These are phyloP conservation scores for Heteromyza rotundicornis DNA, from an alignment of 2,888 invertebrate genomes.

Conservation along the genomic window DNA sequence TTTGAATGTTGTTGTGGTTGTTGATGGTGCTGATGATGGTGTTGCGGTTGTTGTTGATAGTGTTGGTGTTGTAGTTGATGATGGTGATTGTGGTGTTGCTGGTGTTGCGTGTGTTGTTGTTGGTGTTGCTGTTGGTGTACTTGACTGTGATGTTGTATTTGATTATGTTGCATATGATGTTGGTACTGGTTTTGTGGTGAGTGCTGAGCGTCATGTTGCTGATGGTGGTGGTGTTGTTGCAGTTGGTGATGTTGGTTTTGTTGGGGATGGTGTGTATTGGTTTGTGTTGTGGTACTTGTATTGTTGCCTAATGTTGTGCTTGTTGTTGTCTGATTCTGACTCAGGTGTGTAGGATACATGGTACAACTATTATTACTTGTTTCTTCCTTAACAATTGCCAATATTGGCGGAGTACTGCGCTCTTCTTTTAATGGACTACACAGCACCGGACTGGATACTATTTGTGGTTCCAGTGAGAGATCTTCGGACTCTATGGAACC, in stretches of 20 bases:
- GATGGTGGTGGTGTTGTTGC: constrained; percentile 49
- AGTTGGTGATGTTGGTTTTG: constrained; percentile 44
- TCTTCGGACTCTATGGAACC: constrained; percentile 83
- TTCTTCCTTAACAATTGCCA: constrained; percentile 73
- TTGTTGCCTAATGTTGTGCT: constrained; percentile 45
- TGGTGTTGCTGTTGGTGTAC: constrained; percentile 42
- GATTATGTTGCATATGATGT: constrained; percentile 39
- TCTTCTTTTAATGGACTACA: constrained; percentile 72
- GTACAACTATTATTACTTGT: constrained; percentile 73
- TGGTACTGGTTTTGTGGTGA: constrained; percentile 45
- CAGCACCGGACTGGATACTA: constrained; percentile 62
- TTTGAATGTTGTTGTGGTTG: constrained; percentile 63
- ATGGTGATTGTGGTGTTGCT: constrained; percentile 50
- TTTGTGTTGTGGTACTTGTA: constrained; percentile 44
- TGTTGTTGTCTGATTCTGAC: constrained; percentile 43
- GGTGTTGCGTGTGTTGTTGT: constrained; percentile 41
- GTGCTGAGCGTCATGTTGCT: constrained; percentile 38
- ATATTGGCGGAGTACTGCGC: constrained; percentile 72
- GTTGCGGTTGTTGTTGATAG: constrained; percentile 47
- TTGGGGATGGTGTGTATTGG: constrained; percentile 43
- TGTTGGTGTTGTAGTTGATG: constrained; percentile 47
- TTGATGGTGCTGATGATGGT: constrained; percentile 56
- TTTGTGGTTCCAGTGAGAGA: constrained; percentile 71
- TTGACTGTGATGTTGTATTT: constrained; percentile 47
- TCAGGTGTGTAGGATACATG: constrained; percentile 60